phyloP scores from a whole-genome alignment of 1,140 invertebrate genomes.

The Catajapyx aquilonaris region DNA sequence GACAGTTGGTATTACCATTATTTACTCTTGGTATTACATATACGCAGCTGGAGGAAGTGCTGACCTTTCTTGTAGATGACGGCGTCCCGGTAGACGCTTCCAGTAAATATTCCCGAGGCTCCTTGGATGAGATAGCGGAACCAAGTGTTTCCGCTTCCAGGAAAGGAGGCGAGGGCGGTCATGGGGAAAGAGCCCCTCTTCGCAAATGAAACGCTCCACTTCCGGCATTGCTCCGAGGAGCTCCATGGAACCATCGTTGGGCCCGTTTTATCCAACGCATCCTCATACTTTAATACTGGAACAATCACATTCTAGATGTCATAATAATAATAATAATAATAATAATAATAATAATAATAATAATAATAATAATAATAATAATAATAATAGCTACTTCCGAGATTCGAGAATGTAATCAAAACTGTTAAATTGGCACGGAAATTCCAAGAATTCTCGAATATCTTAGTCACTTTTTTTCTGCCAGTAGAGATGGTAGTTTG shows the following conservation, averaged over 20 bases:
- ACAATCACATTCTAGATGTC: too few species aligned
- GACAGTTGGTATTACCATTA: not conserved
- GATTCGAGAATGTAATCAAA: too few species aligned
- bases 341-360: too few species aligned
- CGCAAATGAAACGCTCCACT: slow-evolving; percentile 7
- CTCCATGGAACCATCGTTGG: slow-evolving; percentile 8
- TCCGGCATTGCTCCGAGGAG: slow-evolving; percentile 6
- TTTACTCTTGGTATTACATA: not conserved
- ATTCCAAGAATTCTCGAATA: too few species aligned
- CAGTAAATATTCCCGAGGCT: slow-evolving; percentile 18
- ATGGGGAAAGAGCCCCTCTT: slow-evolving; percentile 9
- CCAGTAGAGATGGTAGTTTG: too few species aligned
- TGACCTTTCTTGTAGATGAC: slow-evolving; percentile 13
- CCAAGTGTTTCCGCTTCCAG: slow-evolving; percentile 21
- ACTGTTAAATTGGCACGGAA: too few species aligned
- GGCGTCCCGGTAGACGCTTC: slow-evolving; percentile 16
- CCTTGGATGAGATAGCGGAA: slow-evolving; percentile 17
- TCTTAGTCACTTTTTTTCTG: too few species aligned
- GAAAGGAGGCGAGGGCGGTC: slow-evolving; percentile 16
- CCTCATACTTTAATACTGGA: too few species aligned
- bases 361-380: too few species aligned
- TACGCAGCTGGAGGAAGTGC: not conserved
- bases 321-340: too few species aligned
- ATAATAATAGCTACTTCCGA: too few species aligned
- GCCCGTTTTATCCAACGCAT: slow-evolving; percentile 5